Evolutionary conservation across 1,140 invertebrate species (phyloP).

Genomic region (Brachionus asplanchnoidis): DNA sequence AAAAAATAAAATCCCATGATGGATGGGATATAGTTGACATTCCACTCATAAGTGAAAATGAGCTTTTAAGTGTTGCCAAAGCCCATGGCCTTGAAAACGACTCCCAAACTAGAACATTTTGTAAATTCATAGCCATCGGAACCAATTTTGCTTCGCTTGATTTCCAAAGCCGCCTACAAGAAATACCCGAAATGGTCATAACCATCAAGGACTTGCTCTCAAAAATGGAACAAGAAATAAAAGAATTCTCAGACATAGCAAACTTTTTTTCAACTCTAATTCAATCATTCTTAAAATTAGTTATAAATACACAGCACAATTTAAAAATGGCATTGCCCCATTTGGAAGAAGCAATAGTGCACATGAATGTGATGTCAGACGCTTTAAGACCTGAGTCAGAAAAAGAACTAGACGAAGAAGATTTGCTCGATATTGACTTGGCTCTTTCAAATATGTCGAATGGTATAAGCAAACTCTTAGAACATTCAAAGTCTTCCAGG

Average conservation of each 20-base stretch:
- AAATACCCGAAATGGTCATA: conserved; percentile 1
- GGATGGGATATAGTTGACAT: not conserved
- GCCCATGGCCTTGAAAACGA: conserved; percentile 31
- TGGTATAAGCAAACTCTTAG: conserved; percentile 1
- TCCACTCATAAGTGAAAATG: conserved; percentile 19
- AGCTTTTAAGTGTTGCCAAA: conserved; percentile 9
- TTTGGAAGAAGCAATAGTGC: conserved; percentile 1
- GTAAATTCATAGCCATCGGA: conserved; percentile 21
- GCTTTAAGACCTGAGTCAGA: not conserved
- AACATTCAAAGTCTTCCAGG: conserved; percentile 5
- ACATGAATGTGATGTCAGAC: conserved; percentile 22
- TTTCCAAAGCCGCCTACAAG: not conserved
- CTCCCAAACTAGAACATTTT: conserved; percentile 21
- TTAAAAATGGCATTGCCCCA: conserved; percentile 28
- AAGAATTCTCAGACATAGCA: conserved; percentile 32
- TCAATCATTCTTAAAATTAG: conserved; percentile 34
- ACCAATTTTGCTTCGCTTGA: conserved; percentile 34
- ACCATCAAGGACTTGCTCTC: not conserved
- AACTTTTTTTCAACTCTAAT: conserved; percentile 14
- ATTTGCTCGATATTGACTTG: conserved; percentile 9
- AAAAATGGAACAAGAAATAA: conserved; percentile 33
- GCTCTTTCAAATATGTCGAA: conserved; percentile 1
- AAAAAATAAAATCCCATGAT: not conserved
- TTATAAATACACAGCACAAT: conserved; percentile 34
- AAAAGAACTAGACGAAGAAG: not conserved